Conservation (phyloP, 2,888 invertebrate genomes). For the Cosmopolites sordidus region DNA sequence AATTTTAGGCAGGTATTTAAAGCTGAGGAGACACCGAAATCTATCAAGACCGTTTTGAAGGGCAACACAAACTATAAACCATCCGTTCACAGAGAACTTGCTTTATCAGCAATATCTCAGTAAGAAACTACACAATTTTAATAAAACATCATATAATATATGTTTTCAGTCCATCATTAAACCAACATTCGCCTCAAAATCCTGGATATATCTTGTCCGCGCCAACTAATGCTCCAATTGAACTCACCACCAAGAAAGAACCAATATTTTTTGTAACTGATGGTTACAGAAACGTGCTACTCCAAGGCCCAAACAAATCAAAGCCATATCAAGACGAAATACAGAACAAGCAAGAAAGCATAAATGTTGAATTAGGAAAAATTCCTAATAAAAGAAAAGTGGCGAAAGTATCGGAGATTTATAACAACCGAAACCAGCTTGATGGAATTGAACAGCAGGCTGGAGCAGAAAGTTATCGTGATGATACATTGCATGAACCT, state of each 20-base stretch:
- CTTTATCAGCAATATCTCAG: not conserved
- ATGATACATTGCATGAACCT: constrained; percentile 35
- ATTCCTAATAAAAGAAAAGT: constrained; percentile 10
- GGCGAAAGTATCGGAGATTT: constrained; percentile 4
- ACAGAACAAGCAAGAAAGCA: constrained; percentile 10
- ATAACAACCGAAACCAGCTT: not conserved
- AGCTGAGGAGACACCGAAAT: not conserved
- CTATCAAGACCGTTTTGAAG: not conserved
- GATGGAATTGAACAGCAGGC: not conserved
- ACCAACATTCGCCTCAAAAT: not conserved
- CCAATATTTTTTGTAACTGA: constrained; percentile 19
- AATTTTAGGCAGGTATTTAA: not conserved
- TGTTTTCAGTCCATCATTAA: not conserved
- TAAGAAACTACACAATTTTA: not conserved
- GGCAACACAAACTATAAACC: not conserved
- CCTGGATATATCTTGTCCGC: constrained; percentile 13
- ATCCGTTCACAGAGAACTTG: not conserved
- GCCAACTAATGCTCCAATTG: constrained; percentile 3
- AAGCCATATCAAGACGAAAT: not conserved
- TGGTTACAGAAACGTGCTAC: constrained; percentile 21
- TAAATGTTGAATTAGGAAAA: constrained; percentile 3
- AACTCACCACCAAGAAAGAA: constrained; percentile 9
- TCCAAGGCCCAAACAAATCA: constrained; percentile 17
- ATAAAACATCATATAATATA: not conserved
- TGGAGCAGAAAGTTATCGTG: constrained; percentile 32